Percentiles rank a stretch among this genome's conserved stretches.
phyloP scores from a whole-genome alignment of 2,797 vertebrate genomes.

The Linurgus olivaceus region DNA sequence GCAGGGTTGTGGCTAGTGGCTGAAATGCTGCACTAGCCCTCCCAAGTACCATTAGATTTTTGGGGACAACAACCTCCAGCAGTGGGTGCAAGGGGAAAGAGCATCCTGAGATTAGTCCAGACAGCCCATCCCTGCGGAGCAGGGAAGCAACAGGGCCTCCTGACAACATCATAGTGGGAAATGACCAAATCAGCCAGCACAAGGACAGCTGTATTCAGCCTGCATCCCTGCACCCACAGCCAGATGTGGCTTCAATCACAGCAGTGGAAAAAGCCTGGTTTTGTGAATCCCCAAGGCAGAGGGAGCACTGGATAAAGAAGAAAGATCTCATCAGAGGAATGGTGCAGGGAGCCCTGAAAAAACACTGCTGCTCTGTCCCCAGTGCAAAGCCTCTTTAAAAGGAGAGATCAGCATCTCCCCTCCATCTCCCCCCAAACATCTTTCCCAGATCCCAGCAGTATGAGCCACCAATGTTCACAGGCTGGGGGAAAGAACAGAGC shows the following conservation, averaged over 20 bases:
- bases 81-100: neutral
- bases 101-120: neutral
- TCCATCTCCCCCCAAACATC: neutral
- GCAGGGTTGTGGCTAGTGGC: neutral
- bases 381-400: neutral
- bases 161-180: accelerated
- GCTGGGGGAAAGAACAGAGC: neutral
- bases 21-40: neutral
- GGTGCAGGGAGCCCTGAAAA: neutral
- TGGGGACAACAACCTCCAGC: neutral
- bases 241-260: neutral
- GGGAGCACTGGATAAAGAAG: neutral
- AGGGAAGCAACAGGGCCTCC: neutral
- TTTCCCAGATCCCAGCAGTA: neutral
- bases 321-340: neutral
- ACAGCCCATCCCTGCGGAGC: neutral
- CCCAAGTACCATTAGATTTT: neutral
- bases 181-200: neutral
- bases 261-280: neutral
- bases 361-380: neutral
- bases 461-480: neutral
- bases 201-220: neutral
- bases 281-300: neutral
- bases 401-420: neutral
- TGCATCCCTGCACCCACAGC: neutral